Evolutionary conservation across 2,888 invertebrate species (phyloP).

Genomic region (Callimorpha dominula): DNA sequence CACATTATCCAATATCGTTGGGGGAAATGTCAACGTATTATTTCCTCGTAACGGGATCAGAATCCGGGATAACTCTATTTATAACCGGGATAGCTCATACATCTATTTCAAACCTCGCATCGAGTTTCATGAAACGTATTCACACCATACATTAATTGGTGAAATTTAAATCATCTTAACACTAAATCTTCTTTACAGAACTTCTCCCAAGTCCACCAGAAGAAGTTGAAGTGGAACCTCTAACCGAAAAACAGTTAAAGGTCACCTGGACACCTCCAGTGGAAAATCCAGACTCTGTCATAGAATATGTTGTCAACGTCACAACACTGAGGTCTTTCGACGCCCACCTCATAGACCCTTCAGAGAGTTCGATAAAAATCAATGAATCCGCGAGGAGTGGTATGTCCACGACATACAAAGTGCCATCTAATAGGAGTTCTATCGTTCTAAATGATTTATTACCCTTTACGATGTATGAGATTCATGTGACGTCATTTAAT

Average conservation of each 20-base stretch:
- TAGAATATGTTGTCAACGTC: slow-evolving; percentile 90
- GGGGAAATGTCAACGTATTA: too few relatives aligned
- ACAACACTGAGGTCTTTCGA: slow-evolving; percentile 91
- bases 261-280: slow-evolving; percentile 90
- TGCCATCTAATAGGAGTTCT: slow-evolving; percentile 87
- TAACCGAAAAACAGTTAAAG: slow-evolving; percentile 90
- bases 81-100: too few relatives aligned
- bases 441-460: slow-evolving; percentile 88
- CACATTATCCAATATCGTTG: too few relatives aligned
- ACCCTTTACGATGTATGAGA: slow-evolving; percentile 94
- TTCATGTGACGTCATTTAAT: slow-evolving; percentile 91
- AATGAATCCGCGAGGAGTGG: slow-evolving; percentile 61
- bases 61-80: too few relatives aligned
- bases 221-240: slow-evolving; percentile 90
- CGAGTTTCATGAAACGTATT: too few relatives aligned
- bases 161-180: not conserved
- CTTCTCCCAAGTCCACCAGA: slow-evolving; percentile 92
- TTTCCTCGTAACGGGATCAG: too few relatives aligned
- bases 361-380: slow-evolving; percentile 73
- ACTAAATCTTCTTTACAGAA: slow-evolving; percentile 78
- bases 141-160: not conserved
- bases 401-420: slow-evolving; percentile 81
- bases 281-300: slow-evolving; percentile 88
- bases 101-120: too few relatives aligned
- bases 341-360: slow-evolving; percentile 82